Conservation (phyloP, 2,797 vertebrate genomes). For the Bovichtus diacanthus region DNA sequence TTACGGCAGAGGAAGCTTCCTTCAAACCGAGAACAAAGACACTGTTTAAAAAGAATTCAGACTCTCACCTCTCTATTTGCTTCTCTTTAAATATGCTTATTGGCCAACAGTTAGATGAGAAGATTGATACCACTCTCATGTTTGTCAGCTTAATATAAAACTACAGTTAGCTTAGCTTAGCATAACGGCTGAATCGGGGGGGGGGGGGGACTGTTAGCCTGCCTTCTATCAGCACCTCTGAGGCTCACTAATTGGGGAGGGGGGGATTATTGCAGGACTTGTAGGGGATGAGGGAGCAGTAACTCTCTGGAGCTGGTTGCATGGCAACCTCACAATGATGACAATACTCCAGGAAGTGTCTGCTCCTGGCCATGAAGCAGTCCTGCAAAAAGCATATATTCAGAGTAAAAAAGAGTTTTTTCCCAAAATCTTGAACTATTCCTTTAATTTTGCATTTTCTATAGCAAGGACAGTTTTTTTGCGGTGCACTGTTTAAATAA, state of each 20-base stretch:
- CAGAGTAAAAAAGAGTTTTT: not conserved
- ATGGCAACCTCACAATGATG: not conserved
- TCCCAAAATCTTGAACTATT: not conserved
- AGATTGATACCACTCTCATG: too few species aligned
- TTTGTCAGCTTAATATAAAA: too few species aligned
- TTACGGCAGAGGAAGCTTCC: slow-evolving; percentile 28
- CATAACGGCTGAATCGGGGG: slow-evolving; percentile 12
- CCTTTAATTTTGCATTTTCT: not conserved
- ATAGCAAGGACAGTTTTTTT: not conserved
- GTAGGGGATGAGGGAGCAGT: not conserved
- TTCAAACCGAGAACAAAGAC: slow-evolving; percentile 46
- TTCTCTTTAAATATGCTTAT: not conserved
- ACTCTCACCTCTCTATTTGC: slow-evolving; percentile 18
- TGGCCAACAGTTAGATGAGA: not conserved
- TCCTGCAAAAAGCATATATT: not conserved
- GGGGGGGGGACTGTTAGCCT: slow-evolving; percentile 1
- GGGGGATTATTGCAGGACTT: not conserved
- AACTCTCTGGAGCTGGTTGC: not conserved
- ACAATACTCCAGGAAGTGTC: not conserved
- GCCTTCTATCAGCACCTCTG: not conserved
- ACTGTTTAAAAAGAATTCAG: slow-evolving; percentile 34
- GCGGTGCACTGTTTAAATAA: not conserved
- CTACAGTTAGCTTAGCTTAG: slow-evolving; percentile 10
- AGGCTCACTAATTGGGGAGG: not conserved
- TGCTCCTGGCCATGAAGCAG: not conserved